Base-by-base conservation (phyloP, 2,888 invertebrate genomes). In the Encarsia formosa region DNA sequence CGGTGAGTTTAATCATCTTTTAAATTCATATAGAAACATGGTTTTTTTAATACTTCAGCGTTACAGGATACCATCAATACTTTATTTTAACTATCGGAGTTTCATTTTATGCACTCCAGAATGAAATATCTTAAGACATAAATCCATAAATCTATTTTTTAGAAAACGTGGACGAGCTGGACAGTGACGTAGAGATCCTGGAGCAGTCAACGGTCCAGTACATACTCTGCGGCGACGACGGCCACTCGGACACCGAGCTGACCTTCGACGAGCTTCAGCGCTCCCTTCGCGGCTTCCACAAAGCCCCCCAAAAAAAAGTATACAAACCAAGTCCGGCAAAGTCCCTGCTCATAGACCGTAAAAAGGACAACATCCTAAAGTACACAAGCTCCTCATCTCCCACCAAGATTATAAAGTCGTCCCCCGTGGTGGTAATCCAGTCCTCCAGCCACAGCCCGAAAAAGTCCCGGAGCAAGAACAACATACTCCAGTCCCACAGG, bases 121-220 rank as follows among this genome's bases (percentile, higher is more conserved):
- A n/a, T n/a, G n/a, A n/a, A n/a, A n/a, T n/a, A n/a, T n/a, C n/a
- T n/a, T n/a, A n/a, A n/a, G n/a, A n/a, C n/a, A n/a, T n/a, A n/a
- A n/a, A n/a, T n/a, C n/a, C n/a, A n/a, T n/a, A n/a, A n/a, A n/a
- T n/a, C n/a, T n/a, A n/a, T n/a, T n/a, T n/a, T n/a, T n/a, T n/a
- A n/a, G n/a, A n/a, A n/a, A n/a, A n/a, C n/a, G n/a, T n/a, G n/a
- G n/a, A n/a, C n/a, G 24, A 60, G 5, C 13, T 56, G 5, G 62
- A 64, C 41, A 63, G 61, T 37, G 64, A 67, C 6, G 58, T 49
- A 24, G 71, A 71, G 56, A 45, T 70, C 19, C 39, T 70, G 18
- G 65, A 70, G 40, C 65, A 67, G 38, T 70, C 72, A 11, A 73
- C 73, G 13, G 73, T 73, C 23, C 70, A 73, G 54, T 66, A 67